Conservation (phyloP, 2,888 invertebrate species). For the Chymomyza caudatula region DNA sequence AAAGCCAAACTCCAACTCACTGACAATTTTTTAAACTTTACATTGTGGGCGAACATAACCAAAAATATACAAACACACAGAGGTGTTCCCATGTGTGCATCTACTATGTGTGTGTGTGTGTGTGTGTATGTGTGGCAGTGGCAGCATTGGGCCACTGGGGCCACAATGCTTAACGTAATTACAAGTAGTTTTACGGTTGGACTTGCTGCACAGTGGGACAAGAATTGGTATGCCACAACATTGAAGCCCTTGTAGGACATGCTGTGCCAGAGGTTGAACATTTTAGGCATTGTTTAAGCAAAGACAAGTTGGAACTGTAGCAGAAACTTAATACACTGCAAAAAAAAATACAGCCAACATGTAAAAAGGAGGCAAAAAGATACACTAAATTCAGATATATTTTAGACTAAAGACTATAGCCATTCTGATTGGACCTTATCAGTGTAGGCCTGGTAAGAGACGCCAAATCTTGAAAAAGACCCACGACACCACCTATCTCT, state of each 20-base stretch:
- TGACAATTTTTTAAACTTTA: background rate
- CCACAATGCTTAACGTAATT: conserved; percentile 68
- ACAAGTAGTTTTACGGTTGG: conserved; percentile 63
- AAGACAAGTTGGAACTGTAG: background rate
- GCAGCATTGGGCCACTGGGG: conserved; percentile 16
- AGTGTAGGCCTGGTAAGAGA: too few relatives aligned
- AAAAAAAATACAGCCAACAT: conserved; percentile 1
- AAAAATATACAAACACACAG: background rate
- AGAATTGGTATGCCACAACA: background rate
- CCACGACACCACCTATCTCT: too few relatives aligned
- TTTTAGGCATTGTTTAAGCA: background rate
- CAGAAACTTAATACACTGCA: background rate
- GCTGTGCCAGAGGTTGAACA: background rate
- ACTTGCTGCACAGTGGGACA: conserved; percentile 1
- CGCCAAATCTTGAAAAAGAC: too few relatives aligned
- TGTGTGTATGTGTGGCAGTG: background rate
- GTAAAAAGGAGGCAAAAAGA: too few relatives aligned
- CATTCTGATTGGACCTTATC: too few relatives aligned
- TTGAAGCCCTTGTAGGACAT: background rate
- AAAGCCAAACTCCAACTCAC: background rate
- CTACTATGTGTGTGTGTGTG: background rate
- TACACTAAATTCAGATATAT: too few relatives aligned
- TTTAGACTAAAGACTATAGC: too few relatives aligned
- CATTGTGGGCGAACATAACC: background rate
- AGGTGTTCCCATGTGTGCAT: background rate